phyloP scores from a whole-genome alignment of 2,797 vertebrate species.

The Eulemur coronatus region DNA sequence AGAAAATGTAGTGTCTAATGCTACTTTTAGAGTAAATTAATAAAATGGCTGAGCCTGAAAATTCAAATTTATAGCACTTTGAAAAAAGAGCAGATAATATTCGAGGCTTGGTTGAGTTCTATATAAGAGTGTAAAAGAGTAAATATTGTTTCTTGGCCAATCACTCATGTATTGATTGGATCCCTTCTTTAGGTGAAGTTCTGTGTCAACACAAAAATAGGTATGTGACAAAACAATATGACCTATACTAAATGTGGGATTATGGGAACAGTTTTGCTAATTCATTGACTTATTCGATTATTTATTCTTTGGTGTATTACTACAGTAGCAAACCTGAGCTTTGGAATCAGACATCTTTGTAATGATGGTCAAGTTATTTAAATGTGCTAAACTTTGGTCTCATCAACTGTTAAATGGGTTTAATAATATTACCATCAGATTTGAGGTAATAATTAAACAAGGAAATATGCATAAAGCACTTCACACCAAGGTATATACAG shows the following conservation, averaged over 20 bases:
- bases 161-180: background rate
- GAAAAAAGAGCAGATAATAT: background rate
- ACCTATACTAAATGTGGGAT: background rate
- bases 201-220: background rate
- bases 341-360: background rate
- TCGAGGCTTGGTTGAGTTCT: background rate
- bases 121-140: background rate
- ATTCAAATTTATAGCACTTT: background rate
- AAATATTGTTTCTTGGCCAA: background rate
- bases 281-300: background rate
- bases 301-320: background rate
- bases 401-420: background rate
- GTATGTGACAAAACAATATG: background rate
- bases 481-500: background rate
- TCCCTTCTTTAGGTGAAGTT: background rate
- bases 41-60: background rate
- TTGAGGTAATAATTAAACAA: background rate
- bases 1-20: background rate
- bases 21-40: background rate
- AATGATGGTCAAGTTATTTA: background rate
- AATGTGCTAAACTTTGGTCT: background rate
- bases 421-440: background rate
- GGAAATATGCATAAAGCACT: background rate
- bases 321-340: background rate
- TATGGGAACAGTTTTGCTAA: background rate